Base-by-base conservation (phyloP, 1,140 invertebrate genomes). In the Drosophila bocki region DNA sequence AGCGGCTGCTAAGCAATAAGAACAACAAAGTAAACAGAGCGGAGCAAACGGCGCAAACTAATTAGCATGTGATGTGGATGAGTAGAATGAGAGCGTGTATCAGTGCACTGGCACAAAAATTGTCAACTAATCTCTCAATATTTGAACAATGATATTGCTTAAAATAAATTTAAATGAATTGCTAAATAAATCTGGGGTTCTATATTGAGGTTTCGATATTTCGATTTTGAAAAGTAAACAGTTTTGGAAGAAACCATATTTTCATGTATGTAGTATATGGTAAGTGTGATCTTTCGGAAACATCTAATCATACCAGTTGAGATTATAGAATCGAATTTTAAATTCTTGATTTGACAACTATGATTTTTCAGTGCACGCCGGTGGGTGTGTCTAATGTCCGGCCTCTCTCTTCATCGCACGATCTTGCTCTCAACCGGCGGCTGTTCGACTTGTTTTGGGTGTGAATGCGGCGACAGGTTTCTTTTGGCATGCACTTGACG, bases 401-500 rank as follows among this genome's bases (percentile, higher is more conserved):
- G 51, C 33, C 53, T 41, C 32, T 39, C 17, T 48, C 17, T 26
- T 60, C 59, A 44, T 63, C 22, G 60, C 35, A 7, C 13, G 35
- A 57, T 57, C 45, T 62, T 44, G 15, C 33, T 75, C 41, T 47
- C 35, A 41, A 12, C 39, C 26, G 45, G 9, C 44, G 44, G 19
- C 32, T 58, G 69, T 50, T 58, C 59, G 42, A 71, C 72, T 61
- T 74, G 78, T 85, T 85, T 75, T 61, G 48, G 56, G 44, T 67
- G 51, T 13, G 22, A 54, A 45, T 26, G 17, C 70, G 84, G 85
- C 84, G 84, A 87, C 84, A 90, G 80, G 81, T 87, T 87, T 84
- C 78, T 88, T 72, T 84, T 84, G 72, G 64, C 68, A 68, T 68
- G 77, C 81, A 80, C 50, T 80, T 78, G 74, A 69, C 78, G 78